Conservation (phyloP, 2,797 vertebrate species). For the Falco peregrinus region DNA sequence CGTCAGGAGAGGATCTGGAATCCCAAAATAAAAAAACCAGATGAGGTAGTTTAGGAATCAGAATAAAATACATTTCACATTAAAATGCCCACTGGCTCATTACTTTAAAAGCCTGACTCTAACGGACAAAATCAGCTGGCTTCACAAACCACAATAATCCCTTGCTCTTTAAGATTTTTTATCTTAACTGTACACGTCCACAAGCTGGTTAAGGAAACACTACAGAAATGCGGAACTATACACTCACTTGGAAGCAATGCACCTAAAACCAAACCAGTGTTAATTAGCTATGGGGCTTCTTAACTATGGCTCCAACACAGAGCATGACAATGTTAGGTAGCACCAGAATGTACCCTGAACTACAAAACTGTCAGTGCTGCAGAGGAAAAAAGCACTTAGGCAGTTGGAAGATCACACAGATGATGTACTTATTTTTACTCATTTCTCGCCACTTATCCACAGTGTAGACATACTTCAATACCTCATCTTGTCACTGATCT, state of each 20-base stretch:
- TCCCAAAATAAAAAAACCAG: constrained; percentile 32
- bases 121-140: background rate
- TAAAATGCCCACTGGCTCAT: background rate
- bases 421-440: background rate
- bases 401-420: background rate
- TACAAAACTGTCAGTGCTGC: background rate
- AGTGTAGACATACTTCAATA: background rate
- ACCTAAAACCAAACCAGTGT: background rate
- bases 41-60: background rate
- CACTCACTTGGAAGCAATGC: background rate
- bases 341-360: background rate
- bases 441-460: background rate
- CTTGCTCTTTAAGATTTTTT: background rate
- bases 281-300: background rate
- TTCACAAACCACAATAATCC: background rate
- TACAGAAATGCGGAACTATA: background rate
- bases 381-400: background rate
- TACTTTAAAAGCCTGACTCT: constrained; percentile 3
- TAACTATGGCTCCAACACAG: background rate
- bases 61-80: background rate
- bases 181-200: background rate
- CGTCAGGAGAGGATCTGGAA: constrained; percentile 48
- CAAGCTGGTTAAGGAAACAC: background rate
- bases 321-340: accelerated
- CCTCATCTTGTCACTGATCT: background rate